Base-by-base conservation (phyloP, 2,113 vertebrate species). In the Candoia aspera region DNA sequence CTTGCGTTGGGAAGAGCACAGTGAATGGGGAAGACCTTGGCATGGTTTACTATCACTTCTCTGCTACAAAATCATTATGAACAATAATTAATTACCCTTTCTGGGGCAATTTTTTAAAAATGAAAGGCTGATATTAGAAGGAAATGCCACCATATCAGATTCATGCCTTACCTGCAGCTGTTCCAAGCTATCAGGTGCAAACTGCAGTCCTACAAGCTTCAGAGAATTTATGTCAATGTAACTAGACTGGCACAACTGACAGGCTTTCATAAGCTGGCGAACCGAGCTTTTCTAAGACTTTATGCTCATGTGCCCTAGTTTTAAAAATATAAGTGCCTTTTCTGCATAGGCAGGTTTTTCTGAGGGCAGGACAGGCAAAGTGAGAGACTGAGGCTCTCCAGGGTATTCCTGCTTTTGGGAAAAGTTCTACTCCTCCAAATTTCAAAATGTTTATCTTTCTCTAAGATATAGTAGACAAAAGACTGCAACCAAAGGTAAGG, bases 61-160 rank as follows among this genome's bases (percentile, higher is more conserved):
- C 0, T 0, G 0, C 9, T 54, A 79, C 29, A 64, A 54, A 54
- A 68, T 12, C 53, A 54, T 23, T 57, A 54, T 88, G 73, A 79
- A n/a, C 68, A 79, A 79, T 87, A 68, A 58, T 79, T 79, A 54
- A 85, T 85, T 85, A 42, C n/a, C 84, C 58, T 84, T 84, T 54
- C n/a, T 55, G 46, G 37, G 57, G 15, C 60, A 55, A 60, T 68
- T 54, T 86, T 87, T 23, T 37, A 54, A 0, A 8, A 79, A 24
- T 19, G 60, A 87, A 10, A 59, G 12, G 49, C 53, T 68, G 68
- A 87, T 68, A 87, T 26, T 91, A n/a, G 53, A 42, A 53, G 33
- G 1, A 24, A 49, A 84, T 19, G n/a, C n/a, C 12, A 55, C n/a
- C 12, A 42, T 55, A 87, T 55, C 12, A 42, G 84, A 37, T 55